phyloP scores from a whole-genome alignment of 1,140 invertebrate genomes.

The Macrobrachium nipponense region DNA sequence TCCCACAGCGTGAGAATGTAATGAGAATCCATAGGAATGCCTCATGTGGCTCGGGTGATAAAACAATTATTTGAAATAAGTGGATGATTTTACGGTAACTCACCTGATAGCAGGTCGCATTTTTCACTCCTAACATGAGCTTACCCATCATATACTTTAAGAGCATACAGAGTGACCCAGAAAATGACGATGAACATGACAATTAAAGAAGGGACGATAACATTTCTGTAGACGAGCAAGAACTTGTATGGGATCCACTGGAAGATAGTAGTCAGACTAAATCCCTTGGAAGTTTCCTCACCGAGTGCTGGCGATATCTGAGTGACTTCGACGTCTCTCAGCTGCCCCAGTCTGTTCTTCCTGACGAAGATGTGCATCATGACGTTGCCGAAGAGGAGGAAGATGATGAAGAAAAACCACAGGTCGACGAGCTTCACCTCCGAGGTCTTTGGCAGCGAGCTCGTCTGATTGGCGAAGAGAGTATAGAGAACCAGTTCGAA shows the following conservation, averaged over 20 bases:
- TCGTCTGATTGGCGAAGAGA: conserved; percentile 44
- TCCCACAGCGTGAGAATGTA: no score
- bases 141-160: neutral
- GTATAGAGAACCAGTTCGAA: conserved; percentile 53
- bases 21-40: no score
- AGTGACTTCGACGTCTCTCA: neutral
- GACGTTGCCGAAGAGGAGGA: conserved; percentile 44
- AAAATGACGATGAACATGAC: neutral
- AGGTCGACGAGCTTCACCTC: conserved; percentile 50
- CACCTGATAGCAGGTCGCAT: no score
- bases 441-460: conserved; percentile 29
- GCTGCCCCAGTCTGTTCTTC: neutral
- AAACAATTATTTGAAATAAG: no score
- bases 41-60: no score
- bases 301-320: neutral
- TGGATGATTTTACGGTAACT: no score
- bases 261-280: neutral
- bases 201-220: neutral
- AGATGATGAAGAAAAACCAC: conserved; percentile 53
- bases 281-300: neutral
- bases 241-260: neutral
- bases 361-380: conserved; percentile 40
- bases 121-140: no score
- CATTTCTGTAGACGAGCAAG: neutral
- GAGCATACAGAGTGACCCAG: neutral